Conservation (phyloP, 1,140 invertebrate species). For the Trichomalopsis sarcophagae region DNA sequence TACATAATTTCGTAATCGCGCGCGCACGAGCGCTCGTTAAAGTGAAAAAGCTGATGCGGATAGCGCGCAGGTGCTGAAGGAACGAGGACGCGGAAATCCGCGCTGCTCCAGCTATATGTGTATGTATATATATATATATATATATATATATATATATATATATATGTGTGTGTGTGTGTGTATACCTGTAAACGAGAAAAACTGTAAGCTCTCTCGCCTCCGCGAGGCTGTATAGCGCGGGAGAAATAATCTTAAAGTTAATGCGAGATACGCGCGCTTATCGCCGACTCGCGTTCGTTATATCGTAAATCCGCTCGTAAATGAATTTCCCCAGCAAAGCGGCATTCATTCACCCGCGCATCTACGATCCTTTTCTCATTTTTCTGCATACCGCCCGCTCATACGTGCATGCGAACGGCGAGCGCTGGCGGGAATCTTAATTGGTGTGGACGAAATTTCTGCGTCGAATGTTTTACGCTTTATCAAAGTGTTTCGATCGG, state of each 20-base stretch:
- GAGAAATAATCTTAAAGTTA: slow-evolving; percentile 41
- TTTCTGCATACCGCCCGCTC: background rate
- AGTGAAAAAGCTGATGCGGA: slow-evolving; percentile 20
- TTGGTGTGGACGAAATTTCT: background rate
- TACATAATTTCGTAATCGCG: slow-evolving; percentile 37
- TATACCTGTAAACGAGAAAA: background rate
- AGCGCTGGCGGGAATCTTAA: background rate
- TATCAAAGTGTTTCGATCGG: no score
- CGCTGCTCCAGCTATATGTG: no score
- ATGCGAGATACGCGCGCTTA: slow-evolving; percentile 41
- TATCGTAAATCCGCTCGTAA: slow-evolving; percentile 34
- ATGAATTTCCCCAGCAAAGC: background rate
- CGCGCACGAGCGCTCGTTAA: slow-evolving; percentile 23
- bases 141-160: no score
- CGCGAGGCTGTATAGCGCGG: no score
- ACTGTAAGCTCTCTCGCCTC: background rate
- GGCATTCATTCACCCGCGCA: background rate
- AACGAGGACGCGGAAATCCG: background rate
- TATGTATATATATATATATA: no score
- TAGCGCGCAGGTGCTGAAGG: background rate
- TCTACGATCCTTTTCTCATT: background rate
- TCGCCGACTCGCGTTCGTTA: slow-evolving; percentile 4
- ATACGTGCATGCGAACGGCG: background rate
- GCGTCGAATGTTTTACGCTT: no score
- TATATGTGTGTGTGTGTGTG: no score